Base-by-base conservation (phyloP, 1,140 invertebrate genomes). In the Diploscapter pachys region DNA sequence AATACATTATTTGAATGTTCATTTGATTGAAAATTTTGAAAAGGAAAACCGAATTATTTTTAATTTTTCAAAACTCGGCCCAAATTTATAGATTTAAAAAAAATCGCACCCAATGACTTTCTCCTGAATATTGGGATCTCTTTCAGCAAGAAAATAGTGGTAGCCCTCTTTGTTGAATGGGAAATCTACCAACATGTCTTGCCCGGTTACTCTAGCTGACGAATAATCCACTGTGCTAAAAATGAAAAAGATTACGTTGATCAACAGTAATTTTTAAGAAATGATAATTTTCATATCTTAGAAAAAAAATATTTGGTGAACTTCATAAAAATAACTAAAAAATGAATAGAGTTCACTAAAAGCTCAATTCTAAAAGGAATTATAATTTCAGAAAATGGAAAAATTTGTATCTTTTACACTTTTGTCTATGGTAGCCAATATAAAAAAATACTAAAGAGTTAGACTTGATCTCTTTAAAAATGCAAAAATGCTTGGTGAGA, bases 101-200 rank as follows among this genome's bases (percentile, higher is more conserved):
- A 31, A 31, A 31, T 31, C 31, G 31, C 31, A 31, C 31, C 31
- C 31, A 31, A 1, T 31, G 31, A 31, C 31, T 31, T 92, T 89
- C 83, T 92, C 96, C 0, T 95, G 95, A 51, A 95, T 95, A 88
- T 98, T 93, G 2, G 94, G 94, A 88, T 99, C 96, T 0, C 94
- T 93, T 87, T 99, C 96, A 0, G 95, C 95, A 57, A 98, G 87
- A 78, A 96, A 92, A 85, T 99, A 99, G 63, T 95, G 88, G 86
- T 97, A 99, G 0, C 94, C 94, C 87, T 98, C 96, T 87, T 98
- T 98, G 82, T 98, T 98, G 83, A 93, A 98, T 0, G 96, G 96
- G 88, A 98, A 95, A 53, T 78, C 77, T 31, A 78, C 51, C 4
- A 50, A 66, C 3, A 8, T 65, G 5, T 62, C 68, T 53, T 48